Evolutionary conservation across 2,888 invertebrate species (phyloP), one percentile per base, ranked within the genome.

Genomic region (Selenia dentaria): DNA sequence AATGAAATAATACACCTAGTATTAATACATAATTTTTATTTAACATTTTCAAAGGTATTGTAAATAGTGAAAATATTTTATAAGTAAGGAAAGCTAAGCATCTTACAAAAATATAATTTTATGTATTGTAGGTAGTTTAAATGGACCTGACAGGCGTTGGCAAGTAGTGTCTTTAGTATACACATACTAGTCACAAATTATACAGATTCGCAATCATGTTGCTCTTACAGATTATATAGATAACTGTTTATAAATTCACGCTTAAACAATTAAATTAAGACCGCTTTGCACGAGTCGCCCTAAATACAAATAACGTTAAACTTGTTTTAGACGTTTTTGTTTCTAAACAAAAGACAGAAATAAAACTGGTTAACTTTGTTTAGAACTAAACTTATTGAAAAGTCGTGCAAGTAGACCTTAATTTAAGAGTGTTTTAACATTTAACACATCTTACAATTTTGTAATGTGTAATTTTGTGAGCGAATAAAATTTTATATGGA

Each of bases 51-150:
- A 73, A 67, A 77, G 67, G 74, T 73, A 74, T 74, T 89, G 88
- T 88, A 90, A 89, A 89, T 88, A 90, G 83, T 83, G 77, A 69
- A 81, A 83, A 81, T 79, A 78, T 80, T 79, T 79, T 71, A 77
- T 79, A 83, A 79, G 76, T 82, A 80, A 79, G 78, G 83, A 84
- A 89, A 89, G 90, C 90, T 88, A 89, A 89, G 90, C 90, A 79
- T 87, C 77, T 87, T 89, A 90, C 74, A 89, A 90, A 89, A 90
- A 90, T 90, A 90, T 83, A 62, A 66, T 77, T 79, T 80, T 72
- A 74, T 8, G 16, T 72, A 50, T n/a, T n/a, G n/a, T n/a, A n/a
- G 46, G 46, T 55, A 74, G 70, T 72, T 74, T 74, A 70, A 67
- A 74, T 80, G 83, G 79, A 83, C 82, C 75, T 75, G 77, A 75